Evolutionary conservation across 2,888 invertebrate species (phyloP), one percentile per base, ranked within the genome.

Genomic region (Plebejus anna): DNA sequence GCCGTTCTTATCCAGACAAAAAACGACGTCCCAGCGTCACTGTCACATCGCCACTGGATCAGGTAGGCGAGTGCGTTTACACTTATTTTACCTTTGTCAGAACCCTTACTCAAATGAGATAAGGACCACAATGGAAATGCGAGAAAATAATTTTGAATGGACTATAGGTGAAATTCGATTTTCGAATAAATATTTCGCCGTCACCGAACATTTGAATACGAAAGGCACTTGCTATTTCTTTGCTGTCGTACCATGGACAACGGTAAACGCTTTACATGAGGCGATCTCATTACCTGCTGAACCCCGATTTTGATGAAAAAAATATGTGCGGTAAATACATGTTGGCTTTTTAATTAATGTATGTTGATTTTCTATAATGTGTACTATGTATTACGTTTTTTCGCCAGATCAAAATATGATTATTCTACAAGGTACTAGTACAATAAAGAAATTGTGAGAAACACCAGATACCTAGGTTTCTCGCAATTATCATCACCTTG

Each of bases 21-120:
- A 72, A 72, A 73, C 51, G 47, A 72, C 51, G 16, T 28, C 73
- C 9, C 13, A 66, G 16, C 66, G 66, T 66, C 66, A 66, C 66
- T 73, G 73, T 73, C 73, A 73, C 73, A 38, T 16, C 16, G 16
- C 9, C 13, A 16, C 28, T 22, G 32, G 66, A 66, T 55, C 73
- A 73, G 73, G 73, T 73, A 32, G 73, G 51, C 16, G 36, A 32
- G 55, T 32, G 66, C 61, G 13, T 66, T 28, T 32, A 28, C 11
- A 22, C 4, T 55, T 55, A 55, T 55, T 55, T 55, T 55, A 16
- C 55, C 16, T 55, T 16, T 16, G 16, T 1, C 16, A 16, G 55
- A 55, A 55, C 55, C 55, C 55, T 55, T 16, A 16, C 1, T 1
- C 55, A 16, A 4, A 13, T 4, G 16, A 16, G 4, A 16, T 55